Conservation (phyloP, 2,113 vertebrate genomes). For the Gallinago media region DNA sequence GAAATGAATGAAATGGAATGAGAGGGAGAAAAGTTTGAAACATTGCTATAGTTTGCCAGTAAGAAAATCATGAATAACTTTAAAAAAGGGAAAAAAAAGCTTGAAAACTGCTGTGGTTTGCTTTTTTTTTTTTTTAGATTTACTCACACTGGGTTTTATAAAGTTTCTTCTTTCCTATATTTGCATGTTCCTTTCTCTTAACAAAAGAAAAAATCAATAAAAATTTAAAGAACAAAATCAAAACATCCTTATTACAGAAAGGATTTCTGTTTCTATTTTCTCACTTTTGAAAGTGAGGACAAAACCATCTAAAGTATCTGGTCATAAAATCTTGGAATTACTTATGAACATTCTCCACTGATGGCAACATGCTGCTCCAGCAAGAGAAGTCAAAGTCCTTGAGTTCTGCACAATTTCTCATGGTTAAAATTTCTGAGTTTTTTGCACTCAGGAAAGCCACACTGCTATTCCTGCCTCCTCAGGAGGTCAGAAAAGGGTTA, state of each 20-base stretch:
- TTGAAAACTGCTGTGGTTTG: neutral
- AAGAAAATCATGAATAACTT: neutral
- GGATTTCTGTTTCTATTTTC: neutral
- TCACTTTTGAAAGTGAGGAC: neutral
- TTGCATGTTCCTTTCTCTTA: neutral
- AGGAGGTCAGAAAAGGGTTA: neutral
- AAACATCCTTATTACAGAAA: neutral
- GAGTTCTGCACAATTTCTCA: neutral
- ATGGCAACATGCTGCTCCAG: neutral
- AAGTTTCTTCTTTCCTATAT: neutral
- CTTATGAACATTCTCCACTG: neutral
- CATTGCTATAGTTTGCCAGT: neutral
- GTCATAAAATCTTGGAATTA: neutral
- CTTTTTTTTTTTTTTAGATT: neutral
- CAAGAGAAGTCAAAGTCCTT: neutral
- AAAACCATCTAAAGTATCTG: neutral
- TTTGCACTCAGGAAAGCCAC: neutral
- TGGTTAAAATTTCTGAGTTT: neutral
- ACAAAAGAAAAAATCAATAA: neutral
- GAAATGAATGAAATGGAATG: neutral
- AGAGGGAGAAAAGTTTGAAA: neutral
- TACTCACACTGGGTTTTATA: neutral
- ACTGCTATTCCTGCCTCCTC: neutral
- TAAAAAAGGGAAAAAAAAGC: accelerated
- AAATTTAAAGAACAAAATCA: neutral